A percentile compares a stretch with the other conserved stretches of the same genome.
Conservation (phyloP, 2,797 vertebrate species). For the Anolis apletophallus region DNA sequence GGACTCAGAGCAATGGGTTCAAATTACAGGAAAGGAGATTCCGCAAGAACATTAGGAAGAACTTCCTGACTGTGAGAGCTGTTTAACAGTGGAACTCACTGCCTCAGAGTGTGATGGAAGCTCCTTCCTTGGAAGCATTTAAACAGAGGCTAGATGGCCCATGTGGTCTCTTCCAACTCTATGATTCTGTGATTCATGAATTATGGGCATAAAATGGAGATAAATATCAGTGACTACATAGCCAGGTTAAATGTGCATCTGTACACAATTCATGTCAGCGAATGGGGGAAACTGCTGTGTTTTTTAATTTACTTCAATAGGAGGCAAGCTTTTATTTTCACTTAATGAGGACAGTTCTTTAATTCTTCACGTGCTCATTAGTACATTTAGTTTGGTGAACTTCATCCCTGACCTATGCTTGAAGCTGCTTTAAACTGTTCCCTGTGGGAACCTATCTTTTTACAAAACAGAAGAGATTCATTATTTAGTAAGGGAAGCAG, state of each 20-base stretch:
- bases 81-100: no score
- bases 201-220: background rate
- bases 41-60: no score
- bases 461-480: background rate
- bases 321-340: background rate
- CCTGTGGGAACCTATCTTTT: background rate
- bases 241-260: background rate
- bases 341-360: background rate
- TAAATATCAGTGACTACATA: background rate
- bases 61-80: no score
- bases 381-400: background rate
- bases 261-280: background rate
- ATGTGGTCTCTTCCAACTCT: no score
- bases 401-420: background rate
- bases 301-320: background rate
- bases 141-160: no score
- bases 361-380: background rate
- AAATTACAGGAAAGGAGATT: no score
- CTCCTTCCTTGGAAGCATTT: no score
- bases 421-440: conserved; percentile 2
- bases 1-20: no score
- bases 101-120: no score
- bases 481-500: background rate
- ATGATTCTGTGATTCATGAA: background rate
- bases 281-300: background rate